A percentile compares a stretch with the other conserved stretches of the same genome.
Conservation (phyloP, 1,140 invertebrate species). For the Rhagoletis pomonella region DNA sequence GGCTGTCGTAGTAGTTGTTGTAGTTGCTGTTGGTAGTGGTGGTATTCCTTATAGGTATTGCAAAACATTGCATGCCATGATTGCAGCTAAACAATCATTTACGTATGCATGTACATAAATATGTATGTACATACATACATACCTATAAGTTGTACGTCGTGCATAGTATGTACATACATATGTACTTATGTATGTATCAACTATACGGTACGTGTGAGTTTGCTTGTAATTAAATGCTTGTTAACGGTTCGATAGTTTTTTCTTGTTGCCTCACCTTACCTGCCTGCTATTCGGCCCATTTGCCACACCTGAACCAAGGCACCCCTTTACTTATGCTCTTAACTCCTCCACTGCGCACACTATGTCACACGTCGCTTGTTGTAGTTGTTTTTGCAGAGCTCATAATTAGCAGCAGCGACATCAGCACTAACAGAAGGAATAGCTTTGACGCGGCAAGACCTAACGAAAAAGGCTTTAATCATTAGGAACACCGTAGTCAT, state of each 20-base stretch:
- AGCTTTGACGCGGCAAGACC: background rate
- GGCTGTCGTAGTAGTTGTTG: slow-evolving; percentile 18
- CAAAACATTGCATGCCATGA: too few species aligned
- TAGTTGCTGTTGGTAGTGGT: background rate
- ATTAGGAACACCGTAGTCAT: slow-evolving; percentile 45
- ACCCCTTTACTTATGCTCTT: background rate
- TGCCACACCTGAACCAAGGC: background rate
- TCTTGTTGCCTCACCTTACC: slow-evolving; percentile 41
- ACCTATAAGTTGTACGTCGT: background rate
- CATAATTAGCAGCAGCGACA: slow-evolving; percentile 13
- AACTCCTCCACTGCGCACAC: background rate
- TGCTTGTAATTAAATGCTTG: slow-evolving; percentile 57
- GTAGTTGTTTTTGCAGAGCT: slow-evolving; percentile 1
- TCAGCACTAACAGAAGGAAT: too few species aligned
- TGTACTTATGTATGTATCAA: too few species aligned
- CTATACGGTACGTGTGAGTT: background rate
- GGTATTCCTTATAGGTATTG: too few species aligned
- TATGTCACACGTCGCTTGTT: background rate
- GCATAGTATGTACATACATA: too few species aligned
- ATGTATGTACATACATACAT: background rate
- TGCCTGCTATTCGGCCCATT: background rate
- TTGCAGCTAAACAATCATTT: background rate
- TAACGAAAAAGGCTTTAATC: background rate
- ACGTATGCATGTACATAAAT: slow-evolving; percentile 61
- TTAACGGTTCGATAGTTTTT: slow-evolving; percentile 59